Conservation (phyloP, 2,888 invertebrate species). For the Dicyrtomina minuta region DNA sequence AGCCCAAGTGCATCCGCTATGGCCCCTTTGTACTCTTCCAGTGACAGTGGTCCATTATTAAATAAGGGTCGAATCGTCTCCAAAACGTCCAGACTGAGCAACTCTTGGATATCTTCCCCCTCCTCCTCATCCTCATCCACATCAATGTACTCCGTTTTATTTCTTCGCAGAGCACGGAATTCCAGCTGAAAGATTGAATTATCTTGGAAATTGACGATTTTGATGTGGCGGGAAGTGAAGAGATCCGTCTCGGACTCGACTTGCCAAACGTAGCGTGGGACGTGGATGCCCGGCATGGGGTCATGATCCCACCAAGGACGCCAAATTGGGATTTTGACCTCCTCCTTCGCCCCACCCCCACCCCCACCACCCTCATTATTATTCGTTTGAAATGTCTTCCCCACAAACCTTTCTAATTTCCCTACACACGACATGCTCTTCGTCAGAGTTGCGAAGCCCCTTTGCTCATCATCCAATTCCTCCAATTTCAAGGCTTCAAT, state of each 20-base stretch:
- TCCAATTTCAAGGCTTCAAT: not conserved
- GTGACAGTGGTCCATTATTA: constrained; percentile 28
- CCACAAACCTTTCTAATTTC: constrained; percentile 22
- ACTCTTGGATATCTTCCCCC: constrained; percentile 28
- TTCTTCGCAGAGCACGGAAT: constrained; percentile 33
- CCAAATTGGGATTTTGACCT: constrained; percentile 13
- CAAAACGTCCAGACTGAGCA: constrained; percentile 35
- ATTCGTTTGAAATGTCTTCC: constrained; percentile 14
- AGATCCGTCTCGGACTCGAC: constrained; percentile 31
- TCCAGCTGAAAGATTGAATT: constrained; percentile 29
- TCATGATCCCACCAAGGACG: constrained; percentile 29
- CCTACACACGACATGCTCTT: constrained; percentile 21
- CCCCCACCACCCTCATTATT: not conserved
- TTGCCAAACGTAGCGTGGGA: constrained; percentile 35
- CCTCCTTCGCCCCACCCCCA: too few species aligned
- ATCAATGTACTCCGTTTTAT: constrained; percentile 13
- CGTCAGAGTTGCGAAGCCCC: not conserved
- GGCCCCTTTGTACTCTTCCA: constrained; percentile 29
- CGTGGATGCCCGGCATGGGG: constrained; percentile 31
- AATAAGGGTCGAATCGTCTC: constrained; percentile 33
- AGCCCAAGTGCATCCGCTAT: constrained; percentile 25
- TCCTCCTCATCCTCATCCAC: constrained; percentile 23
- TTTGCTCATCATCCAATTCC: not conserved
- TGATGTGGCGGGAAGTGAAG: constrained; percentile 11
- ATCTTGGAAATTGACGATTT: constrained; percentile 31